A percentile compares a stretch with the other conserved stretches of the same genome.
phyloP scores from a whole-genome alignment of 1,140 invertebrate species.

The Daktulosphaira vitifoliae region DNA sequence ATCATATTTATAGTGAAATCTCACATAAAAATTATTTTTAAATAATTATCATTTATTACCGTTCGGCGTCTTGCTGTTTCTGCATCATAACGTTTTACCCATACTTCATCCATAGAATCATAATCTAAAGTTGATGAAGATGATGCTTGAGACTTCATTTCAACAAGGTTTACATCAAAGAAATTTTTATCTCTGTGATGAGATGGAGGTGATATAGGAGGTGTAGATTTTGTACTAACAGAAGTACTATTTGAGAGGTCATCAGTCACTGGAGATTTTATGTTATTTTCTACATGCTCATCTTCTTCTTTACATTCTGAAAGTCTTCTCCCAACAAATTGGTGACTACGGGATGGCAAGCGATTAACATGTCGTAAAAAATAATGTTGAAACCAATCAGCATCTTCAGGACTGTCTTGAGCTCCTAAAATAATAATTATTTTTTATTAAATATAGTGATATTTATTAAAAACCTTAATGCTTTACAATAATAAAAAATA shows the following conservation, averaged over 20 bases:
- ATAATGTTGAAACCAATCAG: constrained; percentile 61
- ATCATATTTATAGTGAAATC: too few relatives aligned
- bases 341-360: constrained; percentile 47
- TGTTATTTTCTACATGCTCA: constrained; percentile 59
- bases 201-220: constrained; percentile 38
- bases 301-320: constrained; percentile 74
- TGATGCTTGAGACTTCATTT: constrained; percentile 64
- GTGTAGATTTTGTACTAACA: constrained; percentile 35
- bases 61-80: constrained; percentile 40
- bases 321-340: constrained; percentile 48
- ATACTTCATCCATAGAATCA: constrained; percentile 56
- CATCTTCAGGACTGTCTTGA: constrained; percentile 53
- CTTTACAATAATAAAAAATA: too few relatives aligned
- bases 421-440: constrained; percentile 37
- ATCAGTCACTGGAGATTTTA: constrained; percentile 30
- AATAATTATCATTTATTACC: constrained; percentile 36
- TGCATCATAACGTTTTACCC: constrained; percentile 54
- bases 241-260: constrained; percentile 18
- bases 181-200: constrained; percentile 68
- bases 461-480: too few relatives aligned
- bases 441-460: too few relatives aligned
- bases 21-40: background rate
- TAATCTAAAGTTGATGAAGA: constrained; percentile 54
- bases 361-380: constrained; percentile 62
- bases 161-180: constrained; percentile 69